phyloP scores from a whole-genome alignment of 2,113 vertebrate species.

The Diadophis punctatus region DNA sequence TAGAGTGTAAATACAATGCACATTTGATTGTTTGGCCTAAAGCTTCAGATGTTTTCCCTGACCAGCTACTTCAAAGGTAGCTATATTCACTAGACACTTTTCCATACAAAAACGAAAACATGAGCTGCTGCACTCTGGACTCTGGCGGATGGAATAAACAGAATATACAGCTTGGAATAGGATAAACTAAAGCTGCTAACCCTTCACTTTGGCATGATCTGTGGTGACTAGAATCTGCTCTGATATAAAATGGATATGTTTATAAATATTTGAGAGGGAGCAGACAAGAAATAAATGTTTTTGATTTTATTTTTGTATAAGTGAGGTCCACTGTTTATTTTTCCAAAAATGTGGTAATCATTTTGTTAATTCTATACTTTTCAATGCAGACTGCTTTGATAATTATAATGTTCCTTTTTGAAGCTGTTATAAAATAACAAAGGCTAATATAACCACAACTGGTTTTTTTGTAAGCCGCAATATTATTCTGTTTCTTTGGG shows the following conservation, averaged over 20 bases:
- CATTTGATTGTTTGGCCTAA: not conserved
- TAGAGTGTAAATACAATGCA: not conserved
- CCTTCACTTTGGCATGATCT: not conserved
- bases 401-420: not conserved
- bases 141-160: not conserved
- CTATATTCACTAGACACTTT: not conserved
- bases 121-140: not conserved
- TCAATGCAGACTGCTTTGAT: not conserved
- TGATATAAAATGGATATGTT: not conserved
- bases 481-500: constrained; percentile 17
- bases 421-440: not conserved
- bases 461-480: not conserved
- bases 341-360: not conserved
- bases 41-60: not conserved
- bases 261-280: not conserved
- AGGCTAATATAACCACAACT: not conserved
- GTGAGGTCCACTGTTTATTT: not conserved
- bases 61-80: not conserved
- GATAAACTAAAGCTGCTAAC: not conserved
- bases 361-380: constrained; percentile 7
- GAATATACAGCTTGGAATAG: not conserved
- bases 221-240: not conserved
- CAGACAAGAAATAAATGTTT: not conserved
- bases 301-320: constrained; percentile 7
- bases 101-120: not conserved